Evolutionary conservation across 2,888 invertebrate species (phyloP), one percentile per base, ranked within the genome.

Genomic region (Vanessa cardui): DNA sequence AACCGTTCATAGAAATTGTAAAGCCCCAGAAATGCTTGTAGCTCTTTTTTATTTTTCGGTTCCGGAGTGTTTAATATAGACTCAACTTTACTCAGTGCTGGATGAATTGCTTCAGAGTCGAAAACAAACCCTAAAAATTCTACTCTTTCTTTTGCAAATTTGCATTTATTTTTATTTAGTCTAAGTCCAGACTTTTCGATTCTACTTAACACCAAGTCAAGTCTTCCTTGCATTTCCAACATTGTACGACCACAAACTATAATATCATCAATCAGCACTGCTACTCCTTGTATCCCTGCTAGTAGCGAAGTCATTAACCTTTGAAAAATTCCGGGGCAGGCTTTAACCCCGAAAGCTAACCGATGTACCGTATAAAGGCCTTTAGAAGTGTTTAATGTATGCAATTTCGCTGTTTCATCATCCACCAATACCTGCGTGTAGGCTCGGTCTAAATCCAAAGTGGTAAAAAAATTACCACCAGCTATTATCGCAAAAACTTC

Each of bases 331-430:
- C 26, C 26, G 26, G 26, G 26, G 26, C 26, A 26, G 26, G 26
- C 26, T 47, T 73, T 74, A 6, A 75, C 68, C 31, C 74, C 74
- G 59, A 74, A 75, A 5, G 62, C 72, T 59, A 69, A 67, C 46
- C 72, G 31, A 8, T 73, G 62, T n/a, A 73, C 62, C 12, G 60
- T 62, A 45, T 73, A 74, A 6, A 77, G 54, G 5, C 74, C 75
- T 60, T 74, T 76, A 44, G 70, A 71, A 7, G 77, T 77, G 62
- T 77, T 79, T 46, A 77, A 59, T 1, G 75, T 77, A 26, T 76
- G 46, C 8, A 78, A 58, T 50, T 72, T 74, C 18, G 75, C 68
- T 21, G 73, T 74, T 5, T 58, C 46, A 9, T 74, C 72, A 21
- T 64, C 47, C 2, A 76, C 74, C 1, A 63, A 52, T 1, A 75